Conservation (phyloP, 2,797 vertebrate genomes). For the Eulemur albifrons region DNA sequence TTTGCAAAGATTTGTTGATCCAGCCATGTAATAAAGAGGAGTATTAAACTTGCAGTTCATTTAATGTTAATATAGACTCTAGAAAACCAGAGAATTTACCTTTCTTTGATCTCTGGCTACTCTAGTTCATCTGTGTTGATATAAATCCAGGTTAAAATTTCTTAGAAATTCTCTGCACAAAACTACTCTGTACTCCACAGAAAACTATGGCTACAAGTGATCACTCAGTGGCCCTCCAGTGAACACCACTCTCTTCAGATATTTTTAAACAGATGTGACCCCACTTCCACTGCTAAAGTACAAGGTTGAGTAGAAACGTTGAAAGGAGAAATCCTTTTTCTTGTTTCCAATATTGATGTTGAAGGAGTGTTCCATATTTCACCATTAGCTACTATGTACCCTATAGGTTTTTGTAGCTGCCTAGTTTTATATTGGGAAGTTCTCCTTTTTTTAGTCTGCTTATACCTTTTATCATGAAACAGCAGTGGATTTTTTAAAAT, state of each 20-base stretch:
- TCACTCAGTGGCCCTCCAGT: no score
- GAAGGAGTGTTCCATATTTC: not conserved
- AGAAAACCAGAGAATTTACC: not conserved
- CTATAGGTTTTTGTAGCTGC: not conserved
- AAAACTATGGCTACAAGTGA: not conserved
- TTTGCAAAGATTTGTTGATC: not conserved
- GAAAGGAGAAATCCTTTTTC: not conserved
- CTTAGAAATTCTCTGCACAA: not conserved
- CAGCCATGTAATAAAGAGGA: not conserved
- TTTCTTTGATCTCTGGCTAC: not conserved
- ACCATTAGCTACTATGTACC: not conserved
- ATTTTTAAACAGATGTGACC: not conserved
- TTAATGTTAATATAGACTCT: not conserved
- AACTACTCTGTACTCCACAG: not conserved
- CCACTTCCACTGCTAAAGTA: not conserved
- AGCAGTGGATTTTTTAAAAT: not conserved
- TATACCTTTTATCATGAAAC: not conserved
- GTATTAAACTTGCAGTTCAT: not conserved
- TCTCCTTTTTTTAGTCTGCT: not conserved
- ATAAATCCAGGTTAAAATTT: conserved; percentile 13
- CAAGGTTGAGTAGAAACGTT: not conserved
- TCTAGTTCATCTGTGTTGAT: not conserved
- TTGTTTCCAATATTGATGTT: not conserved
- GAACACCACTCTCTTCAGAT: not conserved
- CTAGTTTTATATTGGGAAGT: not conserved